Percentiles rank a stretch among this genome's conserved stretches.
These are phyloP conservation scores for Pan troglodytes DNA, from an alignment of 2,113 vertebrate species.

Conservation along the genomic window NHGRI_mPanTro3-v2.1_pri NC_072420.2:16857001-16857500, in stretches of 20 bases:
- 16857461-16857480: not conserved
- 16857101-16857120: too few relatives aligned
- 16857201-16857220: not conserved
- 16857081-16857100: not conserved
- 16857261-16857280: not conserved
- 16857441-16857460: not conserved
- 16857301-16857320: not conserved
- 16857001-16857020: not conserved
- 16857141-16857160: not conserved
- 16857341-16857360: not conserved
- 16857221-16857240: not conserved
- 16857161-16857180: not conserved
- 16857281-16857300: not conserved
- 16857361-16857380: not conserved
- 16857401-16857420: not conserved
- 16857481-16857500: not conserved
- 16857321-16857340: not conserved
- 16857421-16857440: not conserved
- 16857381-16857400: not conserved
- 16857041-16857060: not conserved
- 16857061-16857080: not conserved
- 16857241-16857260: not conserved
- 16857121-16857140: not conserved
- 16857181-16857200: not conserved
- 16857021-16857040: not conserved